phyloP scores from a whole-genome alignment of 1,140 invertebrate species.

The Camponotus vicinus region DNA sequence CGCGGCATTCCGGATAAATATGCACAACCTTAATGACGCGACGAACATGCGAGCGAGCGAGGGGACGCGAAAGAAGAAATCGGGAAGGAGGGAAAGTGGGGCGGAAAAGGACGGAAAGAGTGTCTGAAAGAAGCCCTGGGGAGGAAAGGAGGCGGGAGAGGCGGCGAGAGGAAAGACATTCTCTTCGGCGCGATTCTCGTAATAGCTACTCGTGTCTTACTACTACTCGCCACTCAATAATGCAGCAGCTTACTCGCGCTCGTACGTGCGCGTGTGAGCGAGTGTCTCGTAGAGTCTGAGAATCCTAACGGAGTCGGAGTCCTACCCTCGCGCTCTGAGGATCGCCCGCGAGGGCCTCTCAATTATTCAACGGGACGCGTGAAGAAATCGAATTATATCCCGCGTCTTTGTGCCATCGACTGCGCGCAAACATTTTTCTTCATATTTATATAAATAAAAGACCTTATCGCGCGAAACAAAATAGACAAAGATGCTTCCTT shows the following conservation, averaged over 20 bases:
- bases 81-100: slow-evolving; percentile 3
- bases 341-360: slow-evolving; percentile 30
- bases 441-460: slow-evolving; percentile 16
- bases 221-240: slow-evolving; percentile 71
- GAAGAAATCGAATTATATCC: slow-evolving; percentile 70
- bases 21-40: slow-evolving; percentile 60
- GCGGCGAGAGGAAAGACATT: slow-evolving; percentile 50
- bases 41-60: slow-evolving; percentile 18
- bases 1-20: slow-evolving; percentile 69
- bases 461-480: background rate
- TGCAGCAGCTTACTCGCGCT: slow-evolving; percentile 61
- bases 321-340: slow-evolving; percentile 12
- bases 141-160: background rate
- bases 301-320: slow-evolving; percentile 29
- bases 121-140: slow-evolving; percentile 31
- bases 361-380: slow-evolving; percentile 67
- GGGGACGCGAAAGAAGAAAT: slow-evolving; percentile 16
- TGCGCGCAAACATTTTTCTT: slow-evolving; percentile 27
- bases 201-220: slow-evolving; percentile 73
- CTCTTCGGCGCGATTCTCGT: slow-evolving; percentile 69
- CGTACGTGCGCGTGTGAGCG: slow-evolving; percentile 38
- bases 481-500: background rate
- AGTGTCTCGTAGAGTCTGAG: slow-evolving; percentile 16
- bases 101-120: background rate
- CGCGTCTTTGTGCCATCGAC: slow-evolving; percentile 21